These are phyloP conservation scores for Melipona bicolor DNA, from an alignment of 2,888 invertebrate genomes.

Conservation along the genomic window DNA sequence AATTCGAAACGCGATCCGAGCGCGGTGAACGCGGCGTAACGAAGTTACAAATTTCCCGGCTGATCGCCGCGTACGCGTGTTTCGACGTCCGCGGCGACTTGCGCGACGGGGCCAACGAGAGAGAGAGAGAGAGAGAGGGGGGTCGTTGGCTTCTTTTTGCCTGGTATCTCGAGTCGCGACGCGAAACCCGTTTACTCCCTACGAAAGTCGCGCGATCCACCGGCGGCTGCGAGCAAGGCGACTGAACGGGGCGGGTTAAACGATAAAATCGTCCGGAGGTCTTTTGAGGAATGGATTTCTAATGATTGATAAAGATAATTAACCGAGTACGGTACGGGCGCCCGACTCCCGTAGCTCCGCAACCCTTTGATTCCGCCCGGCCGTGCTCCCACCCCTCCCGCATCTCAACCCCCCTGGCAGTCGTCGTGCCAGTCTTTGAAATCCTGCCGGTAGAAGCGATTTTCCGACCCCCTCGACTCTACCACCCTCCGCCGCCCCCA, in stretches of 20 bases:
- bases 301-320: slow-evolving; percentile 82
- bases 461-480: slow-evolving; percentile 43
- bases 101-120: neutral
- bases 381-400: slow-evolving; percentile 54
- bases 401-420: slow-evolving; percentile 47
- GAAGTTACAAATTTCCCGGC: neutral
- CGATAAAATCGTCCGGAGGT: slow-evolving; percentile 65
- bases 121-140: neutral
- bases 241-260: slow-evolving; percentile 51
- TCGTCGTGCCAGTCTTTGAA: slow-evolving; percentile 68
- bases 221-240: slow-evolving; percentile 29
- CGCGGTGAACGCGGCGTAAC: neutral
- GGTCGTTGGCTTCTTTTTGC: slow-evolving; percentile 33
- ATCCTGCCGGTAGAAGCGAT: slow-evolving; percentile 72
- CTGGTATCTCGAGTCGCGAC: slow-evolving; percentile 23
- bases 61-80: neutral
- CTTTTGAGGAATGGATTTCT: slow-evolving; percentile 75
- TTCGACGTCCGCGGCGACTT: neutral
- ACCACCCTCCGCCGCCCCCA: neutral
- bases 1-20: neutral
- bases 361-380: slow-evolving; percentile 76
- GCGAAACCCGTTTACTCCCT: slow-evolving; percentile 45
- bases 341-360: slow-evolving; percentile 63
- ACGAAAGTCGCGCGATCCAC: slow-evolving; percentile 33
- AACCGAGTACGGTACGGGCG: slow-evolving; percentile 70